These are phyloP conservation scores for Leptosomus discolor DNA, from an alignment of 2,113 vertebrate species.

Conservation along the genomic window DNA sequence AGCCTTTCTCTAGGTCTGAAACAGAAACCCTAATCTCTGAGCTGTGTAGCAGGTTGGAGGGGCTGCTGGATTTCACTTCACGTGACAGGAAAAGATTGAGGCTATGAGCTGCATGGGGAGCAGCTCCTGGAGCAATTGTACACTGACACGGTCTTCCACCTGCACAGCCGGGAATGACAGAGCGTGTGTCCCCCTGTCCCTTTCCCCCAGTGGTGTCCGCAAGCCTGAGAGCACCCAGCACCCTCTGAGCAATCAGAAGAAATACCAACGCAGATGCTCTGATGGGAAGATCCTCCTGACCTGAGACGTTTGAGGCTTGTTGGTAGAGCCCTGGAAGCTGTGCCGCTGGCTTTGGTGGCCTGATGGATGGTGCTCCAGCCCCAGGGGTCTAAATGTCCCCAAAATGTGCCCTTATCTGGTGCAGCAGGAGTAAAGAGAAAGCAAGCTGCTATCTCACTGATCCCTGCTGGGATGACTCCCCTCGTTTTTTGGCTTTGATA, in stretches of 20 bases:
- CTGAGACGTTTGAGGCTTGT: background rate
- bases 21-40: background rate
- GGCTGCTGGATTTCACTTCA: background rate
- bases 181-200: accelerated
- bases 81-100: accelerated
- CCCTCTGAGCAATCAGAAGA: background rate
- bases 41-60: background rate
- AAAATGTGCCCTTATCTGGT: background rate
- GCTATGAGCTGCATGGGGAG: background rate
- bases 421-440: background rate
- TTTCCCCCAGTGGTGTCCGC: background rate
- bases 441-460: background rate
- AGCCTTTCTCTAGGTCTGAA: background rate
- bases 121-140: background rate
- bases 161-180: background rate
- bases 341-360: background rate
- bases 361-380: background rate
- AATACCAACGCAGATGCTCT: background rate
- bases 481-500: background rate
- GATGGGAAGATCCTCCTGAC: background rate
- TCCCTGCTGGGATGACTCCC: background rate
- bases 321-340: background rate
- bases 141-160: accelerated
- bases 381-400: background rate
- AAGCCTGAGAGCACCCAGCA: background rate